Evolutionary conservation across 2,888 invertebrate species (phyloP), one percentile per base, ranked within the genome.

Genomic region (Nineta flava): DNA sequence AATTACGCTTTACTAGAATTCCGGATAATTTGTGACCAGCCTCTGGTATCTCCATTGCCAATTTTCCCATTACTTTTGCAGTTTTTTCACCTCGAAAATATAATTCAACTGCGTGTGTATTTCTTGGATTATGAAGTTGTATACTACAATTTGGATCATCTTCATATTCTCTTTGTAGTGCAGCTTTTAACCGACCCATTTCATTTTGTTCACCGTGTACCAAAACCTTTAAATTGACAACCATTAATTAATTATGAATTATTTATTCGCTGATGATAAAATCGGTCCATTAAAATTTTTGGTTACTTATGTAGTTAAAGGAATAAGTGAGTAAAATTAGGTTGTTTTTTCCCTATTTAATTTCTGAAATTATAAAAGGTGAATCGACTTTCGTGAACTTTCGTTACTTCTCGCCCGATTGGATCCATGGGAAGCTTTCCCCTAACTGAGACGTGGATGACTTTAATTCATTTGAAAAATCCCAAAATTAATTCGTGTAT

Each of bases 191-290:
- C 0, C 99, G 79, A 1, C 83, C 86, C 99, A 99, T 99, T 73
- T 99, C 99, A 69, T 97, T 99, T 69, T 91, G 91, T 65, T 99
- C 99, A 0, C 99, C 99, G 66, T 99, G 99, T 0, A 99, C 99
- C 45, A 96, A 68, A 43, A 94, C 80, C 85, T 86, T 57, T 32
- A n/a, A n/a, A n/a, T n/a, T n/a, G n/a, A n/a, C n/a, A n/a, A n/a
- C n/a, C n/a, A n/a, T 53, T 53, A 50, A 49, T 38, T 46, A 7
- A n/a, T n/a, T n/a, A n/a, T n/a, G n/a, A 40, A 10, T 10, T 7
- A 40, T 40, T 40, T 13, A 7, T 40, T 7, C 15, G 6, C 4
- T n/a, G 5, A 40, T 40, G 15, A 40, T 34, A 34, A 34, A 34
- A 34, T 34, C 10, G 12, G 12, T 34, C 10, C 10, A 34, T 9